Evolutionary conservation across 2,888 invertebrate genomes (phyloP).

Genomic region (Neoitamus cyanurus): DNA sequence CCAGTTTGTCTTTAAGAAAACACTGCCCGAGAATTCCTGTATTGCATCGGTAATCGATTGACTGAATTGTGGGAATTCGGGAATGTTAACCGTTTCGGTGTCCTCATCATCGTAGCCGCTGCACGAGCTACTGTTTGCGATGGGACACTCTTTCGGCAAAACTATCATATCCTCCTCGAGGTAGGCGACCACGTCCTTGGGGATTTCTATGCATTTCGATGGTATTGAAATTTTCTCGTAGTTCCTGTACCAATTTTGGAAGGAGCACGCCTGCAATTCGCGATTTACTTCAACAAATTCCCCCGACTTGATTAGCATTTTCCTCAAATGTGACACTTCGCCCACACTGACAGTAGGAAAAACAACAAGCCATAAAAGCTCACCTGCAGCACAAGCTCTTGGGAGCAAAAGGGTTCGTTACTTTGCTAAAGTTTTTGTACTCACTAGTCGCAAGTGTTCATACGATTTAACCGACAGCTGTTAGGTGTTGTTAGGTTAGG

Average conservation of each 20-base stretch:
- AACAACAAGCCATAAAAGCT: too few relatives aligned
- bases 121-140: neutral
- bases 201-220: constrained; percentile 49
- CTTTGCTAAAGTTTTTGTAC: too few relatives aligned
- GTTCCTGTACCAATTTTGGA: constrained; percentile 50
- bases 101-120: constrained; percentile 50
- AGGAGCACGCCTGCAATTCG: constrained; percentile 50
- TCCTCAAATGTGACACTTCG: neutral
- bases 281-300: neutral
- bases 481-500: too few relatives aligned
- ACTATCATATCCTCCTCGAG: constrained; percentile 53
- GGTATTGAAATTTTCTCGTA: constrained; percentile 53
- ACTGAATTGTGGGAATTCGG: constrained; percentile 54
- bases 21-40: constrained; percentile 28
- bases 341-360: neutral
- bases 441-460: too few relatives aligned
- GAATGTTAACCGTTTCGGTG: constrained; percentile 46
- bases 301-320: neutral
- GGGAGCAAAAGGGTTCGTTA: too few relatives aligned
- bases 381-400: too few relatives aligned
- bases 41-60: constrained; percentile 44
- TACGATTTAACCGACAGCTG: too few relatives aligned
- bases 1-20: constrained; percentile 55
- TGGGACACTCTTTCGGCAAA: constrained; percentile 54
- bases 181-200: constrained; percentile 51